A percentile compares a stretch with the other conserved stretches of the same genome.
Evolutionary conservation across 2,113 vertebrate genomes (phyloP).

Genomic region (Bostrychus sinensis): DNA sequence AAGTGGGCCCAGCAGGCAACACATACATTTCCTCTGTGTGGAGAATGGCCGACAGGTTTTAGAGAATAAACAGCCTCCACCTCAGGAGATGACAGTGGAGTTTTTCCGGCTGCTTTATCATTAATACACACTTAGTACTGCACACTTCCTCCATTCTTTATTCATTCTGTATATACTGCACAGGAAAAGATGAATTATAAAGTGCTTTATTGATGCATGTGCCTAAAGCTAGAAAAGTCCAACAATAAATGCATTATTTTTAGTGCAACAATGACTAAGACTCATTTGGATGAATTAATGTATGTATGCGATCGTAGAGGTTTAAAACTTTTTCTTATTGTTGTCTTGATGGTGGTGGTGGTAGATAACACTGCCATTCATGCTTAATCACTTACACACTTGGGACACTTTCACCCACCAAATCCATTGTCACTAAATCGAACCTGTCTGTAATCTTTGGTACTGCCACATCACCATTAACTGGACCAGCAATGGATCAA

Average conservation of each 20-base stretch:
- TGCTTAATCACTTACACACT: too few relatives aligned
- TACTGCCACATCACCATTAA: too few relatives aligned
- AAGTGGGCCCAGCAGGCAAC: constrained; percentile 57
- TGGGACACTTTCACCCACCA: too few relatives aligned
- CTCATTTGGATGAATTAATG: neutral
- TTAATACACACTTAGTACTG: constrained; percentile 69
- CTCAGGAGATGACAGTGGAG: constrained; percentile 56
- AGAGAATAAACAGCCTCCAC: constrained; percentile 58
- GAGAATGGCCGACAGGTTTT: constrained; percentile 54
- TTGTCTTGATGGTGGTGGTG: too few relatives aligned
- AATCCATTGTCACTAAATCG: too few relatives aligned
- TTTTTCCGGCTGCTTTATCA: constrained; percentile 62
- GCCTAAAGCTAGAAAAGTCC: constrained; percentile 11
- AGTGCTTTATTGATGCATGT: constrained; percentile 19
- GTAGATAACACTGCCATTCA: too few relatives aligned
- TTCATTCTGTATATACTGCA: constrained; percentile 10
- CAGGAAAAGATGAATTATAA: constrained; percentile 48
- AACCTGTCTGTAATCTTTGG: too few relatives aligned
- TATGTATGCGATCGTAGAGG: too few relatives aligned
- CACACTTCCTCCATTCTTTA: constrained; percentile 36
- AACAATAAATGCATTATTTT: too few relatives aligned
- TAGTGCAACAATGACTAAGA: neutral
- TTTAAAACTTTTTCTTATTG: neutral
- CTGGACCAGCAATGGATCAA: too few relatives aligned
- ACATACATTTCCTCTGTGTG: constrained; percentile 54